phyloP scores from a whole-genome alignment of 2,888 invertebrate species.

The Busseola fusca region DNA sequence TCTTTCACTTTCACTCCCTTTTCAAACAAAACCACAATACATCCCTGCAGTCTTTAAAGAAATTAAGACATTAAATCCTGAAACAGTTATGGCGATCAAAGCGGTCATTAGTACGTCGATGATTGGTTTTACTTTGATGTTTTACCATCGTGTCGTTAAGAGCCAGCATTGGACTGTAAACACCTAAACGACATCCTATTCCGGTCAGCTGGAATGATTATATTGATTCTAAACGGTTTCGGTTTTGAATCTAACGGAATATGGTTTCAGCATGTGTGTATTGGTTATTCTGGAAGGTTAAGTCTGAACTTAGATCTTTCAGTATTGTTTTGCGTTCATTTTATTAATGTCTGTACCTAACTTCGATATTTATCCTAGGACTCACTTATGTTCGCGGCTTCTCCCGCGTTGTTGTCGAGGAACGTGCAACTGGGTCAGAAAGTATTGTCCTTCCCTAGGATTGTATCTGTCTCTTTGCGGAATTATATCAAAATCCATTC shows the following conservation, averaged over 20 bases:
- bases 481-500: neutral
- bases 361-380: neutral
- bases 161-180: constrained; percentile 67
- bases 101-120: constrained; percentile 65
- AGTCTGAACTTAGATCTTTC: neutral
- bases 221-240: constrained; percentile 57
- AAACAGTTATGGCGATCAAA: constrained; percentile 73
- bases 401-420: neutral
- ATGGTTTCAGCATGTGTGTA: constrained; percentile 42
- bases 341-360: neutral
- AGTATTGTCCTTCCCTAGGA: neutral
- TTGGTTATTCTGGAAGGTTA: constrained; percentile 22
- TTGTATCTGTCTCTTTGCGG: neutral
- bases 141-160: constrained; percentile 59
- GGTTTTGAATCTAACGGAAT: constrained; percentile 31
- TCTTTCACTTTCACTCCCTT: neutral
- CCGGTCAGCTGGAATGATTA: constrained; percentile 55
- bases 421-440: neutral
- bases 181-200: constrained; percentile 71
- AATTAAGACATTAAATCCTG: constrained; percentile 81
- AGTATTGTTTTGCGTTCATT: neutral
- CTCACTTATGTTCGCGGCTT: neutral
- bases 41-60: constrained; percentile 40
- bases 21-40: constrained; percentile 9
- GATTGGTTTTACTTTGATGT: constrained; percentile 70